phyloP scores from a whole-genome alignment of 2,797 vertebrate species.

The Enteromius trimaculatus region DNA sequence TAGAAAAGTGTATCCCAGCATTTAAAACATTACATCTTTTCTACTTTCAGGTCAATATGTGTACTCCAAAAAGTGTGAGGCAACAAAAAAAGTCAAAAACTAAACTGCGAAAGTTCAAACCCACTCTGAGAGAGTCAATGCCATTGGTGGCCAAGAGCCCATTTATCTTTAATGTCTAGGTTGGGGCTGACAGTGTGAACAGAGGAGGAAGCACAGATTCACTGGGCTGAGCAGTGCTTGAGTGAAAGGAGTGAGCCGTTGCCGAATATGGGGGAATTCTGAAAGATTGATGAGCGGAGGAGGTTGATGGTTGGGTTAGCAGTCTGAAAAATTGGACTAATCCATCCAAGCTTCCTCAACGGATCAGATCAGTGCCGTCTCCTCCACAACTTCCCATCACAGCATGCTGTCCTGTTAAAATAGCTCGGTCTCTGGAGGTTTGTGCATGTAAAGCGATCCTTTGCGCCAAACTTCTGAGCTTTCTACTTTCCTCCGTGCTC shows the following conservation, averaged over 20 bases:
- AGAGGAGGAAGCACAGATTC: slow-evolving; percentile 59
- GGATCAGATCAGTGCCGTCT: slow-evolving; percentile 63
- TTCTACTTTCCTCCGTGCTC: slow-evolving; percentile 54
- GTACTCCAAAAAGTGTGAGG: background rate
- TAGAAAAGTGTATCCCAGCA: too few relatives aligned
- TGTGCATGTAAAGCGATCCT: slow-evolving; percentile 52
- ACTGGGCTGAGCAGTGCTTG: slow-evolving; percentile 1
- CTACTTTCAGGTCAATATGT: background rate
- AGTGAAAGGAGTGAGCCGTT: slow-evolving; percentile 64
- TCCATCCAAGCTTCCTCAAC: slow-evolving; percentile 70
- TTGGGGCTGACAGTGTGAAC: slow-evolving; percentile 64
- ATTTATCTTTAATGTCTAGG: slow-evolving; percentile 76
- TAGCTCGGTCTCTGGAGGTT: slow-evolving; percentile 55
- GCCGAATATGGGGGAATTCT: slow-evolving; percentile 72
- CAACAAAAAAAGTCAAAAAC: background rate
- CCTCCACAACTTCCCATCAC: slow-evolving; percentile 59
- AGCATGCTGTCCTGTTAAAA: slow-evolving; percentile 65
- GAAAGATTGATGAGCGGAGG: slow-evolving; percentile 84
- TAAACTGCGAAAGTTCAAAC: slow-evolving; percentile 56
- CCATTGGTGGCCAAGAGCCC: slow-evolving; percentile 61
- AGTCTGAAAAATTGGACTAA: slow-evolving; percentile 77
- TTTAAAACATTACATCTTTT: too few relatives aligned
- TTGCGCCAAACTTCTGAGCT: slow-evolving; percentile 31
- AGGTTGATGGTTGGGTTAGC: slow-evolving; percentile 71
- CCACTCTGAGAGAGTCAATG: slow-evolving; percentile 45